Conservation (phyloP, 1,140 invertebrate genomes). For the Physella acuta region DNA sequence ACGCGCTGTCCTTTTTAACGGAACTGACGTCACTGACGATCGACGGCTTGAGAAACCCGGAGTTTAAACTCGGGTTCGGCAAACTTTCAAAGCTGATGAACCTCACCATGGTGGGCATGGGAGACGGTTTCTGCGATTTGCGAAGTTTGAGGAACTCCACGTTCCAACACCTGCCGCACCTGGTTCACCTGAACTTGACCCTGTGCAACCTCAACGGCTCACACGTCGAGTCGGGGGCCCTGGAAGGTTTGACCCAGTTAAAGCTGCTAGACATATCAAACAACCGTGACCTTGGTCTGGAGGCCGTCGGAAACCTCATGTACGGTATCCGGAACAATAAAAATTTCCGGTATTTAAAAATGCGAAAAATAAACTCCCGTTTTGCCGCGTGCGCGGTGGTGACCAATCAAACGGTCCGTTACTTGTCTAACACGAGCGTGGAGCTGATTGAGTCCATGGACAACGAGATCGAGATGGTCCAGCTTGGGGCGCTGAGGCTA, state of each 20-base stretch:
- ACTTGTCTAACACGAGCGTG: constrained; percentile 6
- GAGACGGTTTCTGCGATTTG: constrained; percentile 4
- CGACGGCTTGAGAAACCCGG: background rate
- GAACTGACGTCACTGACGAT: background rate
- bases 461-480: constrained; percentile 24
- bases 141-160: background rate
- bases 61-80: background rate
- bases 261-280: constrained; percentile 7
- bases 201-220: background rate
- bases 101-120: background rate
- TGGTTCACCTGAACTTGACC: constrained; percentile 4
- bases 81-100: constrained; percentile 1
- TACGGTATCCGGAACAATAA: constrained; percentile 7
- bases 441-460: constrained; percentile 13
- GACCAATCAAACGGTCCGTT: background rate
- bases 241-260: background rate
- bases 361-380: background rate
- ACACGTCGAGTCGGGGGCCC: background rate
- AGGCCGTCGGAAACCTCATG: constrained; percentile 12
- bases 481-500: constrained; percentile 1
- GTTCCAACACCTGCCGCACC: background rate
- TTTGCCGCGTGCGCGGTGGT: constrained; percentile 6
- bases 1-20: constrained; percentile 14
- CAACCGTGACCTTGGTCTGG: constrained; percentile 9
- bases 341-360: constrained; percentile 2